Base-by-base conservation (phyloP, 2,113 vertebrate species). In the Oxygymnocypris stewartii region DNA sequence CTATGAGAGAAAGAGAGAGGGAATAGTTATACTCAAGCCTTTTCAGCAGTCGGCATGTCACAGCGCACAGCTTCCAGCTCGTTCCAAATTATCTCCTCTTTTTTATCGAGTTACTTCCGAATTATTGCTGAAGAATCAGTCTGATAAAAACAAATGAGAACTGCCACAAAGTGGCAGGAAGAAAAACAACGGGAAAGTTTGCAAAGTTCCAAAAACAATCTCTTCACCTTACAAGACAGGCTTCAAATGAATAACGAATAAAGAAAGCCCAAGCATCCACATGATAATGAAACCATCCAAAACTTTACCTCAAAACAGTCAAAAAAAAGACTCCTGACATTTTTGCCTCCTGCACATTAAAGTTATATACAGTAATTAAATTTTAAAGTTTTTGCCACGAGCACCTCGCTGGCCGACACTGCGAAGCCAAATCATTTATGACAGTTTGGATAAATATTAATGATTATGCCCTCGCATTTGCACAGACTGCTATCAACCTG, bases 391-490 rank as follows among this genome's bases (percentile, higher is more conserved):
- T 97, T 97, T 96, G 96, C 96, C 96, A 98, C 95, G 95, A 98
- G 96, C 96, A 95, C 95, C 96, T 96, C 94, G 94, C 95, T 95
- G 94, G 93, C 95, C 93, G 95, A 95, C 95, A 95, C 95, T 94
- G 94, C 93, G 95, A 96, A 97, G 96, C 96, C 97, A 97, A 99
- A 99, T 98, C 96, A 97, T 97, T 98, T 96, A 97, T 97, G 97
- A 98, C 97, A 97, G 96, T 94, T 95, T 94, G 94, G 96, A 98
- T 99, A 97, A 99, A 99, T 99, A 98, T 99, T 98, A 97, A 99
- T 98, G 96, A 96, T 94, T 91, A 95, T 95, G 95, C 95, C 96
- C 96, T 96, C 95, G 95, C 96, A 96, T 97, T 97, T 96, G 95
- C 95, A 96, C 95, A 96, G 92, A 95, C 95, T 94, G 95, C 96